These are phyloP conservation scores for Brenthis daphne DNA, from an alignment of 2,888 invertebrate species.

Conservation along the genomic window DNA sequence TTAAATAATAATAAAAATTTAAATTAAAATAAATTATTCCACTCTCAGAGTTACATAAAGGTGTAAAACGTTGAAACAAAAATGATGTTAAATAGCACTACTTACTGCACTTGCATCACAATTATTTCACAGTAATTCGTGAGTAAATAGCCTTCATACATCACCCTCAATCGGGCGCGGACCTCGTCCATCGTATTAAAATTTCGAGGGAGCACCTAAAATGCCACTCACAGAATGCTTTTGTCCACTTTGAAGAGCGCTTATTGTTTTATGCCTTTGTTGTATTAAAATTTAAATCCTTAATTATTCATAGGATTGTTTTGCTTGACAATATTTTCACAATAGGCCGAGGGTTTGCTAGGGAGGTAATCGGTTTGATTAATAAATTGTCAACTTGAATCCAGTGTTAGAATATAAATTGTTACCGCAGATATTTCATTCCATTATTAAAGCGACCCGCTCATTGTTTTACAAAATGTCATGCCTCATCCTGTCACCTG, in stretches of 20 bases:
- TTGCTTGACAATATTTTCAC: conserved; percentile 79
- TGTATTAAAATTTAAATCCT: conserved; percentile 81
- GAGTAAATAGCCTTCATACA: conserved; percentile 28
- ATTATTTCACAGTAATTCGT: conserved; percentile 20
- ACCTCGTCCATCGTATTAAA: conserved; percentile 58
- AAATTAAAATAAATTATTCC: background rate
- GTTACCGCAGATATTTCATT: conserved; percentile 81
- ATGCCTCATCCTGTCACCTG: conserved; percentile 80
- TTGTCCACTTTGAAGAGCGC: conserved; percentile 77
- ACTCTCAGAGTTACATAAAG: background rate
- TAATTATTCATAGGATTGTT: conserved; percentile 82
- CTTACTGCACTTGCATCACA: conserved; percentile 19
- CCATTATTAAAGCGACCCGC: conserved; percentile 72
- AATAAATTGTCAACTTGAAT: conserved; percentile 83
- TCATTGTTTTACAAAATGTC: conserved; percentile 81
- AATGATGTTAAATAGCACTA: conserved; percentile 10
- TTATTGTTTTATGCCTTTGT: conserved; percentile 81
- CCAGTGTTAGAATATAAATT: conserved; percentile 80
- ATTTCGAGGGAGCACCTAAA: conserved; percentile 64
- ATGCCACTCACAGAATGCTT: conserved; percentile 72
- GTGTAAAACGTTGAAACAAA: conserved; percentile 1
- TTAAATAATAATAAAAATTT: conserved; percentile 8
- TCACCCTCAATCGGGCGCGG: conserved; percentile 34
- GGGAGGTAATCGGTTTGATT: conserved; percentile 81
- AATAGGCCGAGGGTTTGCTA: conserved; percentile 72